Base-by-base conservation (phyloP, 1,140 invertebrate genomes). In the Oryctes rhinoceros region DNA sequence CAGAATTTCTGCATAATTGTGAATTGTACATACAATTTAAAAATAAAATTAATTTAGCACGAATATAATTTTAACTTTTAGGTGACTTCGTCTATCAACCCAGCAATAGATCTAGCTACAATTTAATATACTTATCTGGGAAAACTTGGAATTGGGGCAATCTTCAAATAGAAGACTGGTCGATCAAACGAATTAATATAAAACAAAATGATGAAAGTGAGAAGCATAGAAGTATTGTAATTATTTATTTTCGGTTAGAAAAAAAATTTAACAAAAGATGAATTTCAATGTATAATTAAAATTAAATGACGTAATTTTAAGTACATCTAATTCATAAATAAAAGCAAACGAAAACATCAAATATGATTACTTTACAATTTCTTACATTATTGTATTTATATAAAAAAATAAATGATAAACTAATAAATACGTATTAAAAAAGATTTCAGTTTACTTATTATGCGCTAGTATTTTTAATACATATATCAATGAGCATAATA, bases 401-500 rank as follows among this genome's bases (percentile, higher is more conserved):
- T 20, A 35, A 71, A 71, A 71, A 71, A 5, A 15, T 0, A 35
- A 71, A 71, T 11, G 18, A 35, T 5, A 71, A 71, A 71, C 65
- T 71, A 71, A 71, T 44, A 47, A 39, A 76, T 76, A 76, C 35
- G 10, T 76, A 76, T 47, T 76, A 59, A 59, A 48, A 76, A 49
- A 59, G 77, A 78, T 76, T 79, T 74, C 78, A 71, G 67, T 79
- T 79, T 9, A 48, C 74, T 74, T 80, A 49, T 53, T 80, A 80
- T 74, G 53, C 67, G 35, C 24, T 59, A 59, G 53, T 47, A 49
- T 59, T 35, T 39, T 37, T 24, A 30, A 74, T 47, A 44, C 47
- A 79, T 67, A 37, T 59, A 20, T 76, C 6, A 59, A 76, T 35
- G 48, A 47, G 74, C 71, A 80, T 80, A 80, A 83, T 79, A 80